Evolutionary conservation across 2,797 vertebrate species (phyloP).

Genomic region (Valencia hispanica): DNA sequence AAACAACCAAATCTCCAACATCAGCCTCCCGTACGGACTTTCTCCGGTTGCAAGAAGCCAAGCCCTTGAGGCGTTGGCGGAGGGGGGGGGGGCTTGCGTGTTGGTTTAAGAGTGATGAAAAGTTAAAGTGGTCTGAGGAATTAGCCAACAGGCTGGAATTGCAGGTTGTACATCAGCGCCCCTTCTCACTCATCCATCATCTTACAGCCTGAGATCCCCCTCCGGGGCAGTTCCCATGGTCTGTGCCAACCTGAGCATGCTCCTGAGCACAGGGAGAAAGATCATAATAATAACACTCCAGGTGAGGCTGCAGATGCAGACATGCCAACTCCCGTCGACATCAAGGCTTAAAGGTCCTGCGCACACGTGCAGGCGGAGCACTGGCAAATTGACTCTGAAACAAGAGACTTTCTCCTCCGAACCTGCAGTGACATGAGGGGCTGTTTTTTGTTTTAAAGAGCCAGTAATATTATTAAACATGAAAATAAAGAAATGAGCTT

Average conservation of each 20-base stretch:
- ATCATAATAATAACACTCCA: slow-evolving; percentile 50
- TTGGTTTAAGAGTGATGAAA: slow-evolving; percentile 76
- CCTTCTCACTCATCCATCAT: slow-evolving; percentile 62
- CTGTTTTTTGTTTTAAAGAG: neutral
- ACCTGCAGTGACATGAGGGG: neutral
- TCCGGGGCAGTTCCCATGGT: slow-evolving; percentile 81
- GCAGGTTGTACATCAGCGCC: slow-evolving; percentile 63
- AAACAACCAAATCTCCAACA: slow-evolving; percentile 62
- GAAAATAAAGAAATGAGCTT: neutral
- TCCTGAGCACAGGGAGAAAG: slow-evolving; percentile 54
- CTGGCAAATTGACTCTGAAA: neutral
- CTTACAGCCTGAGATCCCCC: slow-evolving; percentile 78
- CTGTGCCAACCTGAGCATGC: slow-evolving; percentile 70
- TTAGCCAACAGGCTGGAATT: slow-evolving; percentile 79
- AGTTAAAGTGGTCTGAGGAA: slow-evolving; percentile 77
- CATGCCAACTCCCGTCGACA: slow-evolving; percentile 49
- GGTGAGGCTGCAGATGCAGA: slow-evolving; percentile 67
- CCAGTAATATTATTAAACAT: neutral
- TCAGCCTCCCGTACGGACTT: slow-evolving; percentile 30
- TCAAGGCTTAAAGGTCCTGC: slow-evolving; percentile 11
- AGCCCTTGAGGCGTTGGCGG: slow-evolving; percentile 59
- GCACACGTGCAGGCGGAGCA: slow-evolving; percentile 28
- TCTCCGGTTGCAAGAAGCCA: slow-evolving; percentile 59
- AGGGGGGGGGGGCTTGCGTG: slow-evolving; percentile 29
- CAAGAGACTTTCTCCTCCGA: neutral